Conservation (phyloP, 2,888 invertebrate species). For the Drosophila hamatofila region DNA sequence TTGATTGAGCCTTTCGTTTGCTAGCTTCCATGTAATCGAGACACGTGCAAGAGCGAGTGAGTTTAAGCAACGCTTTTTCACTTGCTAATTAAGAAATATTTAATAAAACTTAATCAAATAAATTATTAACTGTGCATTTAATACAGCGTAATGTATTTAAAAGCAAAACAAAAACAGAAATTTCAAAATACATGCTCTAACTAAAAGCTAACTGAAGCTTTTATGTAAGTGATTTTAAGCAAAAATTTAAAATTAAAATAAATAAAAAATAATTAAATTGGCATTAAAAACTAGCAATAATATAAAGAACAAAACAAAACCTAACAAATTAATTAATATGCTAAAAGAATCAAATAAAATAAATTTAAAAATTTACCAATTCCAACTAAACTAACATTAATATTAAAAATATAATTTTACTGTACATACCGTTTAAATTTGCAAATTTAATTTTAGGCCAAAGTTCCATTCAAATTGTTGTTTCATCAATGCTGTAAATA, state of each 20-base stretch:
- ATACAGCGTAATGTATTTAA: conserved; percentile 47
- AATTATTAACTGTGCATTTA: conserved; percentile 57
- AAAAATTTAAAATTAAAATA: conserved; percentile 10
- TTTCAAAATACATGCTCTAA: conserved; percentile 9
- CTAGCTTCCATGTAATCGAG: conserved; percentile 23
- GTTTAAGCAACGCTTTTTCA: conserved; percentile 33
- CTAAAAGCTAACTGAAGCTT: conserved; percentile 56
- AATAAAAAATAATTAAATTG: conserved; percentile 38
- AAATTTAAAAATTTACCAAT: conserved; percentile 5
- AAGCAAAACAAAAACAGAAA: not conserved
- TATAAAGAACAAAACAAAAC: not conserved
- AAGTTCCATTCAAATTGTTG: conserved; percentile 43
- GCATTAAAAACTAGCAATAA: conserved; percentile 40
- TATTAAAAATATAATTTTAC: conserved; percentile 16
- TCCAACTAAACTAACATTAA: conserved; percentile 11
- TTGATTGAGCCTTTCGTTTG: conserved; percentile 43
- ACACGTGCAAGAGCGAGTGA: conserved; percentile 9
- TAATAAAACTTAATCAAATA: conserved; percentile 14
- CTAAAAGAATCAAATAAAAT: conserved; percentile 3
- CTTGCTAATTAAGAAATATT: not conserved
- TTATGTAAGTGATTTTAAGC: conserved; percentile 61
- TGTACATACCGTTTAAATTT: conserved; percentile 42
- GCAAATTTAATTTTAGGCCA: conserved; percentile 17
- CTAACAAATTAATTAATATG: conserved; percentile 1
- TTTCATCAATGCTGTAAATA: conserved; percentile 45